Conservation (phyloP, 2,797 vertebrate species). For the Tokudaia muenninki region DNA sequence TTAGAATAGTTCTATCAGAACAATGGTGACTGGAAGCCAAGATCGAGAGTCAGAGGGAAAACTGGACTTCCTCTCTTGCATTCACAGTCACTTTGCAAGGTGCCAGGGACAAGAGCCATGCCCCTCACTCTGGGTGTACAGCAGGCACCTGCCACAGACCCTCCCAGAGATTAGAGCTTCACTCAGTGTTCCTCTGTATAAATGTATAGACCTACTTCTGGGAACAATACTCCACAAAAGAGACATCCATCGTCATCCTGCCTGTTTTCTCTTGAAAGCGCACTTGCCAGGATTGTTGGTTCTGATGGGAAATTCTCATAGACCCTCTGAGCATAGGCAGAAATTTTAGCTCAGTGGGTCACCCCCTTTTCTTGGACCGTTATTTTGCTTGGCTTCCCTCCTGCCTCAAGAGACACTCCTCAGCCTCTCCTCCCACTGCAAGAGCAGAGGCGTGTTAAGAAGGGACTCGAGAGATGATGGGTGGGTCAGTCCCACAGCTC, state of each 20-base stretch:
- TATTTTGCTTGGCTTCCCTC: conserved; percentile 18
- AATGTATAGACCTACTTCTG: conserved; percentile 27
- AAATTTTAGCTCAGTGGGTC: neutral
- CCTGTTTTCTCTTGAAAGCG: neutral
- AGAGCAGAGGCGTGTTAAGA: neutral
- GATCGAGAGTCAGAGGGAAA: neutral
- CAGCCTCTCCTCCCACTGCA: neutral
- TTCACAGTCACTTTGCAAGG: neutral
- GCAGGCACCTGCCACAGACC: neutral
- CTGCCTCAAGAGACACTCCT: neutral
- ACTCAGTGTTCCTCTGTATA: neutral
- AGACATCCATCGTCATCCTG: neutral
- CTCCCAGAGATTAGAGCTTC: neutral
- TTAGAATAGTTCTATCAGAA: neutral
- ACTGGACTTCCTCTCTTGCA: neutral
- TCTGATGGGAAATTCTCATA: neutral
- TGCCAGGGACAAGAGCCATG: neutral
- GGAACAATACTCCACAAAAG: conserved; percentile 54
- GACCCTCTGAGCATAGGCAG: neutral
- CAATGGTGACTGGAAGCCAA: neutral
- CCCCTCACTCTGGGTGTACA: neutral
- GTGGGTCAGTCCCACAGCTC: no score
- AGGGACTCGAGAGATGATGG: neutral
- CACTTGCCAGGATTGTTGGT: conserved; percentile 13
- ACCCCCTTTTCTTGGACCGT: neutral